Evolutionary conservation across 2,113 vertebrate genomes (phyloP).

Genomic region (Trichechus manatus): DNA sequence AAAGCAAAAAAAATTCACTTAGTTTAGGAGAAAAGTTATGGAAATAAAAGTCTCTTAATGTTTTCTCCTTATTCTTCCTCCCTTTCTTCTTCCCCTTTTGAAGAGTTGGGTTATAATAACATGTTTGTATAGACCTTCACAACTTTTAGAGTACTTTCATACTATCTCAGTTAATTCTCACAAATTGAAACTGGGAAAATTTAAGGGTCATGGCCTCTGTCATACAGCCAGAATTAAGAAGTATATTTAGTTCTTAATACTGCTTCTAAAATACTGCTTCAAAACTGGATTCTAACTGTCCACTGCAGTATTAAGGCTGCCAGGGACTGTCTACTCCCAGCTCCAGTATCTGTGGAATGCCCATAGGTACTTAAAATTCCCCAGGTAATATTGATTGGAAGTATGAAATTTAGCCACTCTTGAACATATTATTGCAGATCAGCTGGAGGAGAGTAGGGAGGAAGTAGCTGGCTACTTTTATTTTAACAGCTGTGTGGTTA

Average conservation of each 20-base stretch:
- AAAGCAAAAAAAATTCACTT: conserved; percentile 1
- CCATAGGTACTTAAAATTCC: background rate
- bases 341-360: background rate
- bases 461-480: background rate
- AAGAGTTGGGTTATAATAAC: background rate
- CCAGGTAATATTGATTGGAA: background rate
- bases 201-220: background rate
- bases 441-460: background rate
- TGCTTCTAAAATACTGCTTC: background rate
- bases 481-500: background rate
- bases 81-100: background rate
- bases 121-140: background rate
- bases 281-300: background rate
- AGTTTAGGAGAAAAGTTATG: conserved; percentile 15
- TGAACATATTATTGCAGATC: background rate
- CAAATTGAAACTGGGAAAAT: background rate
- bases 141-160: conserved; percentile 10
- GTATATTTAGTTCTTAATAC: background rate
- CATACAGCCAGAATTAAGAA: background rate
- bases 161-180: background rate
- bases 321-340: background rate
- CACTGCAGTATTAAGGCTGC: background rate
- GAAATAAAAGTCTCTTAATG: background rate
- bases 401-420: background rate
- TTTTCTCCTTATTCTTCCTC: background rate